Evolutionary conservation across 2,888 invertebrate genomes (phyloP).

Genomic region (Dasysyrphus albostriatus): DNA sequence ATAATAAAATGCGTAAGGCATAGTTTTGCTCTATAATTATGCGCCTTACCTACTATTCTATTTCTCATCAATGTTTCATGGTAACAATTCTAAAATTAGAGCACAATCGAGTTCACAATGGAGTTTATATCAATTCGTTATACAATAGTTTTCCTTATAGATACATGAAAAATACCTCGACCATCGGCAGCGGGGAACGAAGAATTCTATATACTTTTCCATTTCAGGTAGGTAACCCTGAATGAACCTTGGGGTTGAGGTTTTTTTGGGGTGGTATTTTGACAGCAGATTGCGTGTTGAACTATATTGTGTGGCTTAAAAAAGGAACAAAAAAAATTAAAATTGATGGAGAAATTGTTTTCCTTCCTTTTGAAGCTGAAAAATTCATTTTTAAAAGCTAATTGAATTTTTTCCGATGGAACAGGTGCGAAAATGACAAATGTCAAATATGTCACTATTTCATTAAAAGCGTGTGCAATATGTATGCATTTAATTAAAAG

Average conservation of each 20-base stretch:
- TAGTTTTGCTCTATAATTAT: slow-evolving; percentile 8
- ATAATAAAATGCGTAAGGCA: slow-evolving; percentile 40
- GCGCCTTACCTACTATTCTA: slow-evolving; percentile 23
- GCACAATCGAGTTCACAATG: slow-evolving; percentile 36
- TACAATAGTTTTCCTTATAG: slow-evolving; percentile 24
- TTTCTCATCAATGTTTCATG: slow-evolving; percentile 72
- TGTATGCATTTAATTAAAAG: slow-evolving; percentile 31
- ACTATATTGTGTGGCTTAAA: slow-evolving; percentile 23
- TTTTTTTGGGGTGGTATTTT: slow-evolving; percentile 36
- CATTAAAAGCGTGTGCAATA: slow-evolving; percentile 20
- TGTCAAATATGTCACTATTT: slow-evolving; percentile 54
- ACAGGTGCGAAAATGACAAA: slow-evolving; percentile 67
- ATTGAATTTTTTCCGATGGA: slow-evolving; percentile 53
- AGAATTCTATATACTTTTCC: slow-evolving; percentile 35
- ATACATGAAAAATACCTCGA: slow-evolving; percentile 34
- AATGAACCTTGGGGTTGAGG: slow-evolving; percentile 41
- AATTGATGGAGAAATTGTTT: slow-evolving; percentile 52
- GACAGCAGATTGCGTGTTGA: slow-evolving; percentile 54
- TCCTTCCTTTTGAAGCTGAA: slow-evolving; percentile 19
- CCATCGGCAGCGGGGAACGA: neutral
- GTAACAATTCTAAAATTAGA: slow-evolving; percentile 71
- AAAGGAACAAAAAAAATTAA: neutral
- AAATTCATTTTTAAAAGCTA: slow-evolving; percentile 62
- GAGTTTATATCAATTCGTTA: slow-evolving; percentile 19
- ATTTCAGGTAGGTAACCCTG: slow-evolving; percentile 66